phyloP scores from a whole-genome alignment of 1,140 invertebrate species.

The Drosophila simulans region DNA sequence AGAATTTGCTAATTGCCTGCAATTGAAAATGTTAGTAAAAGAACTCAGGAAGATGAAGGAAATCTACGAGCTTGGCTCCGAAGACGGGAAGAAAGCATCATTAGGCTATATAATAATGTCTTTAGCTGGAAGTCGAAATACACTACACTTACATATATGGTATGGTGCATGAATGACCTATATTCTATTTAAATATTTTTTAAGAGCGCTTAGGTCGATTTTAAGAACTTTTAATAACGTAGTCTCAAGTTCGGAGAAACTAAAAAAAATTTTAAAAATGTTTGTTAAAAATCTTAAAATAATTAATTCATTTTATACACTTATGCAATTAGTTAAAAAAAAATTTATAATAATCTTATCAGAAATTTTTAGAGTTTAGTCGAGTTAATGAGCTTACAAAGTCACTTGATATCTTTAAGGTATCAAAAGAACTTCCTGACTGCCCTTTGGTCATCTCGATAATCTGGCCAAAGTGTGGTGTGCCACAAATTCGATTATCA shows the following conservation, averaged over 20 bases:
- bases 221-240: too few species aligned
- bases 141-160: constrained; percentile 1
- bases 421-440: constrained; percentile 26
- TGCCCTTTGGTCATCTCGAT: constrained; percentile 23
- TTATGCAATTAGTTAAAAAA: too few species aligned
- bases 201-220: too few species aligned
- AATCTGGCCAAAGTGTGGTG: constrained; percentile 7
- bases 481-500: constrained; percentile 34
- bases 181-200: neutral
- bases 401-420: neutral
- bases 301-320: neutral
- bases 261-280: too few species aligned
- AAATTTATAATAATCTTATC: too few species aligned
- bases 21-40: constrained; percentile 51
- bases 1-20: constrained; percentile 77
- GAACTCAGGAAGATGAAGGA: constrained; percentile 9
- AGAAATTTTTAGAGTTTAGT: too few species aligned
- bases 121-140: constrained; percentile 9
- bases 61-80: constrained; percentile 6
- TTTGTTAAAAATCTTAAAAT: neutral
- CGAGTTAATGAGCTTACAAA: neutral
- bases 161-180: neutral
- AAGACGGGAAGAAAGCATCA: constrained; percentile 36
- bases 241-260: too few species aligned
- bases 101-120: constrained; percentile 28